Evolutionary conservation across 2,113 vertebrate species (phyloP).

Genomic region (Solea senegalensis): DNA sequence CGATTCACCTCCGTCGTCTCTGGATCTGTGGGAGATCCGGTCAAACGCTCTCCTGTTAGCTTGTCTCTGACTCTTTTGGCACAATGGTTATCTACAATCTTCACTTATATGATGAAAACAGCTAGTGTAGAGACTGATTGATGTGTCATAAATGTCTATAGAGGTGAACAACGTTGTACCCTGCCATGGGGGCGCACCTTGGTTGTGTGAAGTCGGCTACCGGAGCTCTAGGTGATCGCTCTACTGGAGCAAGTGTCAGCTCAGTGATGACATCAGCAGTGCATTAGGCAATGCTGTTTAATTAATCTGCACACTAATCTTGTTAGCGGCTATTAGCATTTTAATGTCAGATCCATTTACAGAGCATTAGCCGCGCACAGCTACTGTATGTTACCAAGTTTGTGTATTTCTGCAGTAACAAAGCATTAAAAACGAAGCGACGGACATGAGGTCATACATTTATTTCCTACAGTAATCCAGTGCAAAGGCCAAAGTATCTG

Average conservation of each 20-base stretch:
- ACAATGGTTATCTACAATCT: too few species aligned
- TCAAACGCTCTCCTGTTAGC: too few species aligned
- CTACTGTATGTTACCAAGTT: neutral
- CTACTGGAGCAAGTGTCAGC: slow-evolving; percentile 19
- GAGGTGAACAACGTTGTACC: too few species aligned
- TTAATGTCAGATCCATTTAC: slow-evolving; percentile 31
- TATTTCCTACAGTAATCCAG: slow-evolving; percentile 62
- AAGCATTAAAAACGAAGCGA: neutral
- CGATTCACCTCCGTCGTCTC: too few species aligned
- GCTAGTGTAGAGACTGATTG: too few species aligned
- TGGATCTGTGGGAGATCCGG: too few species aligned
- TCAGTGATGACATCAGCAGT: slow-evolving; percentile 35
- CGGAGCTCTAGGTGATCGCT: neutral
- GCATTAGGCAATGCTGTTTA: slow-evolving; percentile 42
- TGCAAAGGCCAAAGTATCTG: slow-evolving; percentile 34
- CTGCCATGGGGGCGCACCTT: too few species aligned
- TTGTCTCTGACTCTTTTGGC: too few species aligned
- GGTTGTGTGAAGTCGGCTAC: too few species aligned
- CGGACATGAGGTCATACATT: slow-evolving; percentile 29
- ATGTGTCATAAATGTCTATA: too few species aligned
- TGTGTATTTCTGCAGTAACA: neutral
- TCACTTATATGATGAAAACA: too few species aligned
- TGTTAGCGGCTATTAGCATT: slow-evolving; percentile 31
- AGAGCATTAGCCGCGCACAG: slow-evolving; percentile 4
- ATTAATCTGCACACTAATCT: slow-evolving; percentile 47